Evolutionary conservation across 2,113 vertebrate genomes (phyloP), one percentile per base, ranked within the genome.

Genomic region (Euleptes europaea): DNA sequence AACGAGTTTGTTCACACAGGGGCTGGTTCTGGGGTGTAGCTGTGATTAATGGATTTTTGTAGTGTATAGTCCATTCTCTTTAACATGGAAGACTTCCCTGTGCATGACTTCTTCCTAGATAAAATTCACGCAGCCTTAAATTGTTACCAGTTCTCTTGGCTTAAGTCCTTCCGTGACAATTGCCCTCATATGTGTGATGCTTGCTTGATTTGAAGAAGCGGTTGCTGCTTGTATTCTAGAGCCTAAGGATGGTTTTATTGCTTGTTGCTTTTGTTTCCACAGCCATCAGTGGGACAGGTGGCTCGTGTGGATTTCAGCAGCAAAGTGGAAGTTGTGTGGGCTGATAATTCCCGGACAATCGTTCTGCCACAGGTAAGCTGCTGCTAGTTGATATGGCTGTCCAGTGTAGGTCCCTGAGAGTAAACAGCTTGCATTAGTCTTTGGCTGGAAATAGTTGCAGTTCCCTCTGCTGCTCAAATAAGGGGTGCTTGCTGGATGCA

Each of bases 271-370:
- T 84, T 94, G 67, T 90, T 89, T 91, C 73, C 63, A 28, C 94
- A 99, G 98, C 99, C 98, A 0, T 99, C 98, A 0, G 98, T 99
- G 0, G 99, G 99, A 60, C 98, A 99, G 87, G 99, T 99, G 89
- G 98, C 97, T 92, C 96, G 98, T 0, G 98, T 99, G 92, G 98
- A 99, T 54, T 95, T 99, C 89, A 99, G 97, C 97, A 99, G 99
- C 93, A 99, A 99, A 91, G 98, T 99, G 92, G 98, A 99, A 93
- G 99, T 99, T 82, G 98, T 99, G 51, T 99, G 99, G 98, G 98
- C 98, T 2, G 98, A 99, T 92, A 98, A 98, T 91, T 98, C 98
- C 0, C 98, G 97, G 95, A 98, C 98, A 77, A 97, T 99, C 85
- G 98, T 99, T 90, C 94, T 99, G 88, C 98, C 99, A 33, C 98